phyloP scores from a whole-genome alignment of 2,888 invertebrate species.

The Onchidella celtica region DNA sequence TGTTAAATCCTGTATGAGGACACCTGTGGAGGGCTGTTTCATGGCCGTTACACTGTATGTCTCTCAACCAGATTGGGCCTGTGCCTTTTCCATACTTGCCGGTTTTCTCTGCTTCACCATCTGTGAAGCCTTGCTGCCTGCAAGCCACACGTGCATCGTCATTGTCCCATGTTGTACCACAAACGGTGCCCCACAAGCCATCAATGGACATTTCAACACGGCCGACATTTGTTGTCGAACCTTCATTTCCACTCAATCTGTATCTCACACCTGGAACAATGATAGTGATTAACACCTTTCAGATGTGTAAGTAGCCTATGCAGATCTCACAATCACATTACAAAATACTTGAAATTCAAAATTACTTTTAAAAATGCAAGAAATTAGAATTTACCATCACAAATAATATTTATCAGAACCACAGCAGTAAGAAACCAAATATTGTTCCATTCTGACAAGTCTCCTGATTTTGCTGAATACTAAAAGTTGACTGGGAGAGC shows the following conservation, averaged over 20 bases:
- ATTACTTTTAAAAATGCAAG: too few species aligned
- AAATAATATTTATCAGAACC: too few species aligned
- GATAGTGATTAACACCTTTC: too few species aligned
- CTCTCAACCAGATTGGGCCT: slow-evolving; percentile 76
- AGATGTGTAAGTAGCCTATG: too few species aligned
- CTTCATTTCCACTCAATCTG: slow-evolving; percentile 56
- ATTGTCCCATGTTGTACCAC: slow-evolving; percentile 87
- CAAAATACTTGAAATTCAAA: too few species aligned
- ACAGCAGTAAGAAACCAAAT: too few species aligned
- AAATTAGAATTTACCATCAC: too few species aligned
- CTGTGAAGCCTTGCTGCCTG: slow-evolving; percentile 61
- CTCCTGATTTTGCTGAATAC: too few species aligned
- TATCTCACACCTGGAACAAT: slow-evolving; percentile 65
- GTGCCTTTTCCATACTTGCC: slow-evolving; percentile 63
- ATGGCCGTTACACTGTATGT: slow-evolving; percentile 67
- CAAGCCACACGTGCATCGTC: slow-evolving; percentile 85
- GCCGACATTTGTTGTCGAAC: slow-evolving; percentile 53
- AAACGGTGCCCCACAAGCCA: slow-evolving; percentile 87
- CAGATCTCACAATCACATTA: too few species aligned
- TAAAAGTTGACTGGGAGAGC: too few species aligned
- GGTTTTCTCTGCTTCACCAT: slow-evolving; percentile 54
- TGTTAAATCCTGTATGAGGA: slow-evolving; percentile 68
- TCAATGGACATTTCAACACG: slow-evolving; percentile 86
- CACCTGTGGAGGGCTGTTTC: slow-evolving; percentile 67
- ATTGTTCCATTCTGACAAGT: too few species aligned